These are phyloP conservation scores for Mizuhopecten yessoensis DNA, from an alignment of 1,140 invertebrate species.

Conservation along the genomic window DNA sequence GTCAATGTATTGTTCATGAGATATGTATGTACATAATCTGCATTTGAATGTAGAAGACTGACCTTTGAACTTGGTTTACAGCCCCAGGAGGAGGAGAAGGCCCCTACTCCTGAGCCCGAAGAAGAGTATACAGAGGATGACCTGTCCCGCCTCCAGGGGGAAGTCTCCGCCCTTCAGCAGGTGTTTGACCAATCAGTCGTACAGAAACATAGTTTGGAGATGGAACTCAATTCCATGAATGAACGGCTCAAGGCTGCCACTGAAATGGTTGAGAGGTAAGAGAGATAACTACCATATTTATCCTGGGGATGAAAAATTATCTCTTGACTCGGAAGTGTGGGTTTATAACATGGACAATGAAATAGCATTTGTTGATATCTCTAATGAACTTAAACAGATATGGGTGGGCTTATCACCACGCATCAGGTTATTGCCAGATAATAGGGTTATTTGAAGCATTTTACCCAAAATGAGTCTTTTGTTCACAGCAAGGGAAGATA, in stretches of 20 bases:
- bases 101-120: slow-evolving; percentile 68
- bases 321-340: too few relatives aligned
- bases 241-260: slow-evolving; percentile 82
- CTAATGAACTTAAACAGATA: too few relatives aligned
- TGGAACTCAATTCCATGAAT: slow-evolving; percentile 82
- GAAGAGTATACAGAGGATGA: slow-evolving; percentile 79
- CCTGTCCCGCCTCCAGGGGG: slow-evolving; percentile 78
- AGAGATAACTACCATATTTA: slow-evolving; percentile 45
- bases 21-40: neutral
- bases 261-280: slow-evolving; percentile 81
- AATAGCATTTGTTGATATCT: too few relatives aligned
- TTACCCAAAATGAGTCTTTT: too few relatives aligned
- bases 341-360: too few relatives aligned
- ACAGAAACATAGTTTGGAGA: slow-evolving; percentile 82
- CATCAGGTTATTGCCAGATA: too few relatives aligned
- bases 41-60: neutral
- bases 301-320: too few relatives aligned
- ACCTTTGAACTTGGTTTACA: slow-evolving; percentile 43
- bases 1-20: neutral
- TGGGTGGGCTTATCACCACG: too few relatives aligned
- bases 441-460: too few relatives aligned
- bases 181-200: slow-evolving; percentile 81
- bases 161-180: slow-evolving; percentile 79
- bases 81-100: slow-evolving; percentile 67
- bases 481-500: too few relatives aligned